Evolutionary conservation across 2,888 invertebrate genomes (phyloP).

Genomic region (Drosophila borborema): DNA sequence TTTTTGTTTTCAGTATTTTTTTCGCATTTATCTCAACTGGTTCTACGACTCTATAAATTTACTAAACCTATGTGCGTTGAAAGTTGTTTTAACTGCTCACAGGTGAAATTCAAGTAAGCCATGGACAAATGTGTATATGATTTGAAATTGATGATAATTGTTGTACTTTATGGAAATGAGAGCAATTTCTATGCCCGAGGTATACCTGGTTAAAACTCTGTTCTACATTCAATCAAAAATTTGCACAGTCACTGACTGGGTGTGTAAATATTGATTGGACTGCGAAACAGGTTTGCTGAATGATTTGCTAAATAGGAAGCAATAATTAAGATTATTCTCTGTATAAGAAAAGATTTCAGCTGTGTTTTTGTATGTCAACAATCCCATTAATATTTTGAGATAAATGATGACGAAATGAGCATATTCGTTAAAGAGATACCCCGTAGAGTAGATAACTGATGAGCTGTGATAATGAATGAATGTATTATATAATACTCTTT

Average conservation of each 20-base stretch:
- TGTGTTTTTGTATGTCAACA: slow-evolving; percentile 54
- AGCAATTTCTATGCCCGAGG: slow-evolving; percentile 20
- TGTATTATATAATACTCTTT: too few relatives aligned
- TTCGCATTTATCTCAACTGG: slow-evolving; percentile 42
- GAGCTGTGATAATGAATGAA: neutral
- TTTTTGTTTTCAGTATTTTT: slow-evolving; percentile 13
- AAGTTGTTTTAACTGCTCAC: slow-evolving; percentile 36
- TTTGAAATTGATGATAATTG: neutral
- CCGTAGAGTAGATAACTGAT: neutral
- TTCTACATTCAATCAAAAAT: slow-evolving; percentile 38
- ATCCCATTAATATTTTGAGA: slow-evolving; percentile 18
- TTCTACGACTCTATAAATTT: slow-evolving; percentile 37
- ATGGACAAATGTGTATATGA: neutral
- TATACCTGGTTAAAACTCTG: slow-evolving; percentile 15
- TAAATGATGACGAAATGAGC: neutral
- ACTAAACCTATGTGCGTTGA: slow-evolving; percentile 40
- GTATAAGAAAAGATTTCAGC: slow-evolving; percentile 14
- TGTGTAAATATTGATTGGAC: slow-evolving; percentile 34
- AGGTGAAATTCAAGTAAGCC: slow-evolving; percentile 42
- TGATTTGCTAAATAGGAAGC: slow-evolving; percentile 33
- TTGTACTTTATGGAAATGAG: neutral
- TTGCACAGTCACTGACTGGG: slow-evolving; percentile 41
- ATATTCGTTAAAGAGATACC: neutral
- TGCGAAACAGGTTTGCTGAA: slow-evolving; percentile 44
- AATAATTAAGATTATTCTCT: slow-evolving; percentile 38